Evolutionary conservation across 37 sponge, comb jelly and placozoan genomes (phyloP).

Genomic region (Beroe ovata): DNA sequence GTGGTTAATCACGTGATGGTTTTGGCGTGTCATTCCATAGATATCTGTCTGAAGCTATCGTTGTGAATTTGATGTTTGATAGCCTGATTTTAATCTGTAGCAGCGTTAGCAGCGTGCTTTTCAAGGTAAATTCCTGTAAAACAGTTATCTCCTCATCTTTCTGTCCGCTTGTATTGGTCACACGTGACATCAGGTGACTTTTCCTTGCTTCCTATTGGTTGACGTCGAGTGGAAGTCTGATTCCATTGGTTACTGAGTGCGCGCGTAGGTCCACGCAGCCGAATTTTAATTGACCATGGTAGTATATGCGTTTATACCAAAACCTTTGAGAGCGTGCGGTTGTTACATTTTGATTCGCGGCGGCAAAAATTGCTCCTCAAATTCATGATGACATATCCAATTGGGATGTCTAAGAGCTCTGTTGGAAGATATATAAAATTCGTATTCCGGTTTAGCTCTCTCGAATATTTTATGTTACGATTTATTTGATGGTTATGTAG

Average conservation of each 20-base stretch:
- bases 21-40: too few species aligned
- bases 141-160: conserved; percentile 20
- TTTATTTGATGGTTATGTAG: too few species aligned
- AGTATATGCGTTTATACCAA: conserved; percentile 48
- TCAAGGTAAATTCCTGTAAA: conserved; percentile 60
- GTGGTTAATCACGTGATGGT: too few species aligned
- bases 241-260: conserved; percentile 1
- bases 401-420: too few species aligned
- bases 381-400: conserved; percentile 53
- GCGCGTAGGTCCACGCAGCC: conserved; percentile 25
- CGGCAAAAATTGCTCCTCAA: conserved; percentile 65
- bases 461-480: too few species aligned
- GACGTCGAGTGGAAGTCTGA: not conserved
- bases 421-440: too few species aligned
- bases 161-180: conserved; percentile 34
- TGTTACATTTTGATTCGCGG: conserved; percentile 52
- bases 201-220: conserved; percentile 1
- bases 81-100: too few species aligned
- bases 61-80: too few species aligned
- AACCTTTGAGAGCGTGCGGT: conserved; percentile 52
- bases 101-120: too few species aligned
- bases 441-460: too few species aligned
- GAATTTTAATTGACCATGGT: conserved; percentile 57
- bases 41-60: too few species aligned
- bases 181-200: conserved; percentile 33